These are phyloP conservation scores for Sphaeramia orbicularis DNA, from an alignment of 2,797 vertebrate species.

Conservation along the genomic window DNA sequence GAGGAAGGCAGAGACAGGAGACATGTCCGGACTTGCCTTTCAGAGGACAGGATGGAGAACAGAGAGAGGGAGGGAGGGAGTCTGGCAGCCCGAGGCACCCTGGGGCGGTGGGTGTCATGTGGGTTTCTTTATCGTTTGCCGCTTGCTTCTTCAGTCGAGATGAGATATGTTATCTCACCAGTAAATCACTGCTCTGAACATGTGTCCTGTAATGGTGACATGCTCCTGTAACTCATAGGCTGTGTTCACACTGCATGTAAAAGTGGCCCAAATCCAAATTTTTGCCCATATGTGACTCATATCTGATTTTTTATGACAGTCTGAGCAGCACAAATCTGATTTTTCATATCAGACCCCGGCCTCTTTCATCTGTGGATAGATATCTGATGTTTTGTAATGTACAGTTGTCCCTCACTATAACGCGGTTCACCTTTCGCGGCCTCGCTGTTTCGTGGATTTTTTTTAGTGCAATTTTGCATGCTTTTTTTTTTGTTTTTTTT, in stretches of 20 bases:
- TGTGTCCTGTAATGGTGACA: not conserved
- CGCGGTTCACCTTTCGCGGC: no score
- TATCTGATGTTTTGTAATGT: no score
- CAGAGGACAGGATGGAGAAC: slow-evolving; percentile 20
- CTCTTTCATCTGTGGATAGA: no score
- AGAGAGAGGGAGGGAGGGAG: slow-evolving; percentile 11
- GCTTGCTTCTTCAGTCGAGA: slow-evolving; percentile 20
- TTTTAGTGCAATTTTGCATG: no score
- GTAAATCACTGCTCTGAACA: slow-evolving; percentile 9
- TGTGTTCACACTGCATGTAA: not conserved
- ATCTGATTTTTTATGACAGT: no score
- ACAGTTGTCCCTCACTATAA: no score
- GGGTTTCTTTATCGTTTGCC: not conserved
- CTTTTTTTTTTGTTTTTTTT: no score
- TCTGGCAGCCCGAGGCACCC: slow-evolving; percentile 28
- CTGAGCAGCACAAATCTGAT: no score
- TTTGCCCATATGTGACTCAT: no score
- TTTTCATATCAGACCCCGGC: no score
- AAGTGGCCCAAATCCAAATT: no score
- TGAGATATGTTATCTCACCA: slow-evolving; percentile 11
- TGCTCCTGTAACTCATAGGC: not conserved
- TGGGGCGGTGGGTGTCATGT: slow-evolving; percentile 24
- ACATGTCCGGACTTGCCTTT: slow-evolving; percentile 65
- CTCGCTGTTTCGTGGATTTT: no score
- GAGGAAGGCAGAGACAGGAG: slow-evolving; percentile 27